These are phyloP conservation scores for Holothuria scabra DNA, from an alignment of 53 echinoderm and acorn worm species.

Conservation along the genomic window DNA sequence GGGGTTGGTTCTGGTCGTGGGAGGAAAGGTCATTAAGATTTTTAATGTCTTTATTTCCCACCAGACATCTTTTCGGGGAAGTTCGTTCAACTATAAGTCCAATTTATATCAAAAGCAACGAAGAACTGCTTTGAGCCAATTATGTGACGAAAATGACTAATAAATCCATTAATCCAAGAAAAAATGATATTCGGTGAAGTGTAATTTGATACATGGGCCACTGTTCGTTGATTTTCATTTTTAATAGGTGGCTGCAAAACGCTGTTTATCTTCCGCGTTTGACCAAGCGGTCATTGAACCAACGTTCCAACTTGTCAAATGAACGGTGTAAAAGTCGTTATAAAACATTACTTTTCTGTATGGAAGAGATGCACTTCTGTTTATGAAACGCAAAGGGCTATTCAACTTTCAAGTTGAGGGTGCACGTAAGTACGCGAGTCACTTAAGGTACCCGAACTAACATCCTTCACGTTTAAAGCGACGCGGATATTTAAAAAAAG, in stretches of 20 bases:
- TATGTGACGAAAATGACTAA: conserved; percentile 21
- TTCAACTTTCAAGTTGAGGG: too few species aligned
- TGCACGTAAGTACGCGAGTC: too few species aligned
- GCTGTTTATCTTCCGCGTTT: not conserved
- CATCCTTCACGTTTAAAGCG: too few species aligned
- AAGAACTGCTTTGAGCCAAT: conserved; percentile 24
- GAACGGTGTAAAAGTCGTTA: not conserved
- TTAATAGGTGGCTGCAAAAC: not conserved
- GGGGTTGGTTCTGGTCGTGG: too few species aligned
- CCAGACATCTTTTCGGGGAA: too few species aligned
- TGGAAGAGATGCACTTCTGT: not conserved
- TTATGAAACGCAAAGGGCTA: too few species aligned
- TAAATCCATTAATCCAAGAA: conserved; percentile 34
- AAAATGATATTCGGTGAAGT: conserved; percentile 10
- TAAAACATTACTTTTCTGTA: not conserved
- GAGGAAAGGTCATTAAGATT: too few species aligned
- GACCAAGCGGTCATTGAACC: not conserved
- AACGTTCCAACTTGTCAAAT: not conserved
- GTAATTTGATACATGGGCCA: conserved; percentile 16
- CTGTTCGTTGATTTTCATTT: not conserved
- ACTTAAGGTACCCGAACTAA: too few species aligned
- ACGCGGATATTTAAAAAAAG: not conserved
- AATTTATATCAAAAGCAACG: too few species aligned
- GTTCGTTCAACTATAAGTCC: too few species aligned
- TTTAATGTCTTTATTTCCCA: too few species aligned